These are phyloP conservation scores for Neosilurus hyrtlii DNA, from an alignment of 2,797 vertebrate genomes.

Conservation along the genomic window DNA sequence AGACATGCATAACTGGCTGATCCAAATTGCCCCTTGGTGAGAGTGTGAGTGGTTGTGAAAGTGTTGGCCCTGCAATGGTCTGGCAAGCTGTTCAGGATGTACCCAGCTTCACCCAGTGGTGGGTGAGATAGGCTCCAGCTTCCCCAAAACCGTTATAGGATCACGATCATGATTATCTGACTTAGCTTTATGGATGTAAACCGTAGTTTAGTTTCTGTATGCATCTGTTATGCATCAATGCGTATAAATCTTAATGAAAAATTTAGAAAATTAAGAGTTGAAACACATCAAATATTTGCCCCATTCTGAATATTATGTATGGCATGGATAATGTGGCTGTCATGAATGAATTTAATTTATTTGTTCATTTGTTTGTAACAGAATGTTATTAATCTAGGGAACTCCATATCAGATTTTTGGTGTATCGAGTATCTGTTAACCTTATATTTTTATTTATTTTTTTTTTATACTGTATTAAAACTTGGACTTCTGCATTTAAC, in stretches of 20 bases:
- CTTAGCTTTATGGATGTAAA: not conserved
- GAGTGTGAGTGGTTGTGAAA: too few species aligned
- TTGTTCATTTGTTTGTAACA: not conserved
- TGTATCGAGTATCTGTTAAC: not conserved
- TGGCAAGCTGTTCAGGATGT: too few species aligned
- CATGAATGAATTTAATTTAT: not conserved
- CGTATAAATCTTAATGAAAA: not conserved
- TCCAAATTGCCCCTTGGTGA: too few species aligned
- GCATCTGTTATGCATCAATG: not conserved
- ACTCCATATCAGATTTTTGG: not conserved
- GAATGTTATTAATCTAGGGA: not conserved
- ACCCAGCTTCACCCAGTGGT: too few species aligned
- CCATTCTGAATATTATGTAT: not conserved
- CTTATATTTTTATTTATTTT: too few species aligned
- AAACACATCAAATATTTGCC: not conserved
- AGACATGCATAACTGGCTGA: too few species aligned
- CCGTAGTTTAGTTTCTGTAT: not conserved
- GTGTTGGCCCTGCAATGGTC: too few species aligned
- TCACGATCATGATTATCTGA: not conserved
- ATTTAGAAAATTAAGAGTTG: not conserved
- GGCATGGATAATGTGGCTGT: conserved; percentile 3
- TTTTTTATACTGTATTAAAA: too few species aligned
- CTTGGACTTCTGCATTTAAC: too few species aligned
- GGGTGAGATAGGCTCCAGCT: too few species aligned
- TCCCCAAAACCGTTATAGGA: too few species aligned